A percentile compares a stretch with the other conserved stretches of the same genome.
Conservation (phyloP, 1,140 invertebrate genomes). For the Drosophila carrolli region DNA sequence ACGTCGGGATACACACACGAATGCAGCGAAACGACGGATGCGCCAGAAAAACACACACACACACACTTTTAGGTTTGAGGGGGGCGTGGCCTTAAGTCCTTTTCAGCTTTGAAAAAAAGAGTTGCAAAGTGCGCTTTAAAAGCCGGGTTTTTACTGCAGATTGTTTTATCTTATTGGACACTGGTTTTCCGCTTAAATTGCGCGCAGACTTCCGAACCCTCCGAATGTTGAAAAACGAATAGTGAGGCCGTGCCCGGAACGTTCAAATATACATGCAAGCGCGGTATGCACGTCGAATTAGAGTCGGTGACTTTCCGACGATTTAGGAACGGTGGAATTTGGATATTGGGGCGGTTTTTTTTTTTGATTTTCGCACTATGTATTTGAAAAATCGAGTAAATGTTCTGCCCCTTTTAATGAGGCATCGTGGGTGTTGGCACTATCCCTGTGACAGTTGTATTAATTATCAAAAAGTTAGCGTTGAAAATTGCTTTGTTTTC, state of each 20-base stretch:
- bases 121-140: not conserved
- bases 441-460: too few species aligned
- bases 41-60: conserved; percentile 26
- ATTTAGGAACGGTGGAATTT: too few species aligned
- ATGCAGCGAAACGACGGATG: conserved; percentile 17
- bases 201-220: conserved; percentile 14
- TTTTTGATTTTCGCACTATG: too few species aligned
- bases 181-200: not conserved
- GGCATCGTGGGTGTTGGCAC: too few species aligned
- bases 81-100: conserved; percentile 12
- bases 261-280: conserved; percentile 13
- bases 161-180: conserved; percentile 17
- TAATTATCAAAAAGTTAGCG: too few species aligned
- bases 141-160: conserved; percentile 16
- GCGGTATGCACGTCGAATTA: not conserved
- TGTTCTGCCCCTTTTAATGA: too few species aligned
- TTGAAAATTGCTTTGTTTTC: too few species aligned
- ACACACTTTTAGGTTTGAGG: not conserved
- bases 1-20: conserved; percentile 47
- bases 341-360: too few species aligned
- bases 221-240: conserved; percentile 14
- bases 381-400: too few species aligned
- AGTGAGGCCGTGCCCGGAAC: not conserved
- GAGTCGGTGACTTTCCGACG: too few species aligned
- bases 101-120: not conserved